phyloP scores from a whole-genome alignment of 2,888 invertebrate species.

The Leptothorax acervorum region DNA sequence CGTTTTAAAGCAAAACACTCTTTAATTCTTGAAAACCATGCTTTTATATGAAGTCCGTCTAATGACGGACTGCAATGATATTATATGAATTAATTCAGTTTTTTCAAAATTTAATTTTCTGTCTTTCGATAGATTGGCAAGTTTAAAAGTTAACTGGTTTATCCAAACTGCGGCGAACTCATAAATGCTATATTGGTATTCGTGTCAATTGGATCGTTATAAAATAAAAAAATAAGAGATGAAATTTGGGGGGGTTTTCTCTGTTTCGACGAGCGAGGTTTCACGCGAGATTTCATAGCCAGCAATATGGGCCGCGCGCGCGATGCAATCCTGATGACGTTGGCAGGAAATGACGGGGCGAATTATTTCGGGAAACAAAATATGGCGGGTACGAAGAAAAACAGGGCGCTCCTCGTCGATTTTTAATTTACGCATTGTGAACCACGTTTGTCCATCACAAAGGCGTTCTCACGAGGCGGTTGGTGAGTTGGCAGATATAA shows the following conservation, averaged over 20 bases:
- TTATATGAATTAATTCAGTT: neutral
- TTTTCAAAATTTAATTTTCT: neutral
- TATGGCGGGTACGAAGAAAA: constrained; percentile 76
- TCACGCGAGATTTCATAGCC: constrained; percentile 25
- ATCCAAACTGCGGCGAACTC: neutral
- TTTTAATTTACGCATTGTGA: constrained; percentile 78
- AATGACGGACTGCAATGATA: neutral
- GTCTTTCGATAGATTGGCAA: neutral
- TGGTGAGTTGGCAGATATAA: constrained; percentile 83
- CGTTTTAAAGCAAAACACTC: neutral
- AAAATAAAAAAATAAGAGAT: neutral
- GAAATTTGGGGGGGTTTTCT: neutral
- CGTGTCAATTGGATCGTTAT: neutral
- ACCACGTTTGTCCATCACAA: constrained; percentile 78
- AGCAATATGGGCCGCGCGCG: constrained; percentile 21
- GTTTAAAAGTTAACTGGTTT: neutral
- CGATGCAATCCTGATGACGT: constrained; percentile 47
- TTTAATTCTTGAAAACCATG: neutral
- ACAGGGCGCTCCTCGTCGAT: constrained; percentile 76
- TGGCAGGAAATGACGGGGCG: constrained; percentile 78
- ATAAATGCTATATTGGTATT: neutral
- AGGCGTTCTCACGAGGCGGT: constrained; percentile 80
- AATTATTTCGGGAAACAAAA: constrained; percentile 76
- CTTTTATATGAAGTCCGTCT: neutral
- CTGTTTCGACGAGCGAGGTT: neutral